A percentile compares a stretch with the other conserved stretches of the same genome.
Conservation (phyloP, 2,888 invertebrate genomes). For the Resseliella maxima region DNA sequence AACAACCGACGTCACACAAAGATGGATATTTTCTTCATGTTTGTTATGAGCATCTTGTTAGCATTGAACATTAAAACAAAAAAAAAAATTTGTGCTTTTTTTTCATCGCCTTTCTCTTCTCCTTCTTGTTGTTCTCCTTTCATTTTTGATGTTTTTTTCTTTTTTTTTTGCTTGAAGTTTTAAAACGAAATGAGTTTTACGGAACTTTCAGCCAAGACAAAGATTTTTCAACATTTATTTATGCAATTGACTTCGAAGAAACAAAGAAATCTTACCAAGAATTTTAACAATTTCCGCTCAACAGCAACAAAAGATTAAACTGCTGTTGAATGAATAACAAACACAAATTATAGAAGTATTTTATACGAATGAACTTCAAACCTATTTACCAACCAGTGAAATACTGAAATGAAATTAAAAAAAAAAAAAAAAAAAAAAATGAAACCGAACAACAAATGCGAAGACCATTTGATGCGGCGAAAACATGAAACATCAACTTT, state of each 20-base stretch:
- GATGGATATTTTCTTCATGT: not conserved
- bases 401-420: no score
- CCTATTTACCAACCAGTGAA: not conserved
- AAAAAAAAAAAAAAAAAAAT: no score
- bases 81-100: no score
- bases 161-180: not conserved
- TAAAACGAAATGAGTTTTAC: not conserved
- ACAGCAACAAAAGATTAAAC: not conserved
- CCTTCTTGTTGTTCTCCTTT: no score
- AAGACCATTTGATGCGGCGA: not conserved
- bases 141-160: no score
- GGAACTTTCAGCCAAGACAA: not conserved
- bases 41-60: not conserved
- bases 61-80: not conserved
- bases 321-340: conserved; percentile 33
- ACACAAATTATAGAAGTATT: not conserved
- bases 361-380: not conserved
- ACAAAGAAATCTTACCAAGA: not conserved
- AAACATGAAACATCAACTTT: not conserved
- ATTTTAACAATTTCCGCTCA: not conserved
- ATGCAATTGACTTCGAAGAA: not conserved
- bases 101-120: no score
- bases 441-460: no score
- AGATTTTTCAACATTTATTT: not conserved
- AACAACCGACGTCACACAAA: not conserved